phyloP scores from a whole-genome alignment of 2,113 vertebrate genomes.

The Pseudorectes ferrugineus region DNA sequence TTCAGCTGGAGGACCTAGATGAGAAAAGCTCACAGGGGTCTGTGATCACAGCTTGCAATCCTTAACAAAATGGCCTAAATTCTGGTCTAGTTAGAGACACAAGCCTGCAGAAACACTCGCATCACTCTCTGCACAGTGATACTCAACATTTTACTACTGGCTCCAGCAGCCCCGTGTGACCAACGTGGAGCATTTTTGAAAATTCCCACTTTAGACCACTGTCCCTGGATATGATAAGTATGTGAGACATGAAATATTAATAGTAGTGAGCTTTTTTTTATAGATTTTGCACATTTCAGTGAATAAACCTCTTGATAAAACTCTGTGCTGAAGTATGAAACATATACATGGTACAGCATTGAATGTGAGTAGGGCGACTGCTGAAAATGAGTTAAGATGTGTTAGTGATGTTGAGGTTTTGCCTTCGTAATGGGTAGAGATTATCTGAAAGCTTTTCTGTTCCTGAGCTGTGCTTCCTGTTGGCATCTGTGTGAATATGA shows the following conservation, averaged over 20 bases:
- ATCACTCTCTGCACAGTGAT: fast-evolving
- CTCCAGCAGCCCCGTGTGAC: background rate
- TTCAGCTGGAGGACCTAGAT: background rate
- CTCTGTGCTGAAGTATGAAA: background rate
- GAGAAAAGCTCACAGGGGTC: background rate
- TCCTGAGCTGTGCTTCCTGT: slow-evolving; percentile 23
- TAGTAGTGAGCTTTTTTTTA: background rate
- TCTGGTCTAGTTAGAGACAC: background rate
- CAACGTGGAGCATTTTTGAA: background rate
- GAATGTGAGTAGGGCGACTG: background rate
- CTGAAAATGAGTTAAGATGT: slow-evolving; percentile 25
- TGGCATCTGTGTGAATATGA: slow-evolving; percentile 19
- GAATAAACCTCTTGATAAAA: slow-evolving; percentile 41
- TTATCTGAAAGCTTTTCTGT: slow-evolving; percentile 41
- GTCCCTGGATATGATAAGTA: background rate
- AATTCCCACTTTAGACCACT: background rate
- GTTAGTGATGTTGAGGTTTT: slow-evolving; percentile 36
- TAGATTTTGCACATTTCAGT: slow-evolving; percentile 1
- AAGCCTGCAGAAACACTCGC: background rate
- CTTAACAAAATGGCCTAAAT: background rate
- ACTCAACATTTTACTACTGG: background rate
- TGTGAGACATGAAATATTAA: background rate
- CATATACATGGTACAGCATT: background rate
- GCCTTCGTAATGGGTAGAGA: background rate
- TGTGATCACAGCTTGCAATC: background rate